phyloP scores from a whole-genome alignment of 2,797 vertebrate species.

The Nyctibius grandis region DNA sequence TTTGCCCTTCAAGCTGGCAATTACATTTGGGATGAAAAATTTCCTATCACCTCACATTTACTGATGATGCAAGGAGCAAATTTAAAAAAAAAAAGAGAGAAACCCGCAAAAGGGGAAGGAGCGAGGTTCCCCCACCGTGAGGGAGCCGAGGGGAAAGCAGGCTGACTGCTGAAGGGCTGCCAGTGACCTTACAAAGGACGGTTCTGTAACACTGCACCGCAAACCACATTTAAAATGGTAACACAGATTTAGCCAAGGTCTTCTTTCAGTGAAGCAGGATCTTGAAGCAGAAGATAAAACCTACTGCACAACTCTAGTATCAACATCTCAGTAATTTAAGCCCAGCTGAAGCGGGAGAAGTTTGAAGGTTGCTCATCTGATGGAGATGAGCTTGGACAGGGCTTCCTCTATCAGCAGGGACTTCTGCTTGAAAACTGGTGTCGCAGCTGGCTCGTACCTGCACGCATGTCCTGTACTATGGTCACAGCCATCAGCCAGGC shows the following conservation, averaged over 20 bases:
- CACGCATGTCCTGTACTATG: accelerated
- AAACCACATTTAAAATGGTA: background rate
- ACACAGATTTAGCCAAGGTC: background rate
- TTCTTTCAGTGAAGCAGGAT: background rate
- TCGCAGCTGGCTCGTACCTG: accelerated
- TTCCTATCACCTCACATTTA: background rate
- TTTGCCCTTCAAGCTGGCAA: background rate
- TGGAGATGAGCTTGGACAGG: background rate
- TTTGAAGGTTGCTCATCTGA: background rate
- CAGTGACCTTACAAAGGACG: background rate
- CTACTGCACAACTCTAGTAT: background rate
- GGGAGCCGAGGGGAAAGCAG: background rate
- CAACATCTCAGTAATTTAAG: background rate
- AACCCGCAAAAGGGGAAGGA: background rate
- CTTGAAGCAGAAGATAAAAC: background rate
- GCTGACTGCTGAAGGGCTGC: background rate
- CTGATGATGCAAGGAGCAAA: background rate
- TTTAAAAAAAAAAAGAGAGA: background rate
- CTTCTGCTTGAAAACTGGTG: background rate
- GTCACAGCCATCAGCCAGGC: background rate
- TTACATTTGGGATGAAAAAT: background rate
- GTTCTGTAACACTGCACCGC: background rate
- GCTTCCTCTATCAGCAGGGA: background rate
- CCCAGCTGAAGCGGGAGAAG: background rate
- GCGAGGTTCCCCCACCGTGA: accelerated